Evolutionary conservation across 1,140 invertebrate genomes (phyloP), one percentile per base, ranked within the genome.

Genomic region (Anastatus disparis): DNA sequence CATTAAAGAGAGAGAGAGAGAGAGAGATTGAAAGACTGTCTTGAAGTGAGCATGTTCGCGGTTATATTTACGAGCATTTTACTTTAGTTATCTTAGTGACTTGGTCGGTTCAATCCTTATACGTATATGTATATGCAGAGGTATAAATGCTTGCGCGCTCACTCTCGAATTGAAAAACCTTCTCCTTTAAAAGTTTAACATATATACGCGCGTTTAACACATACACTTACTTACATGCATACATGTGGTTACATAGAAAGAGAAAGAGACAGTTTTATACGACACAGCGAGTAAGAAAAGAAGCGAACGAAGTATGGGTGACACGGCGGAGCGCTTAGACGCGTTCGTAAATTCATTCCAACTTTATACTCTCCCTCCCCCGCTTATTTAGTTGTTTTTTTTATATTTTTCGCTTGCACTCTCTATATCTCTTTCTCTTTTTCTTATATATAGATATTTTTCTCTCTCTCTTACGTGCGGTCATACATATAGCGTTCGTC

Each of bases 401-500:
- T n/a, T n/a, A n/a, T n/a, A n/a, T n/a, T n/a, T n/a, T n/a, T n/a
- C n/a, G n/a, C n/a, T n/a, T n/a, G n/a, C n/a, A n/a, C n/a, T n/a
- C n/a, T n/a, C n/a, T n/a, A n/a, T n/a, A n/a, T n/a, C n/a, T n/a
- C n/a, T n/a, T n/a, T n/a, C n/a, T n/a, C n/a, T n/a, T n/a, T n/a
- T n/a, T n/a, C n/a, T n/a, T n/a, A n/a, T n/a, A n/a, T n/a, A n/a
- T n/a, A n/a, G n/a, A n/a, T n/a, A n/a, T n/a, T n/a, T n/a, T n/a
- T n/a, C n/a, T n/a, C n/a, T n/a, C n/a, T 56, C 35, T 38, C 31
- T 17, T 2, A 38, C 40, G 58, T 22, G 44, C 63, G 63, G 59
- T 10, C 40, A 10, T 6, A 0, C 48, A 20, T 6, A 15, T 74
- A 69, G 69, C 64, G 72, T 72, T 75, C 76, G 76, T 75, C 76